Evolutionary conservation across 2,888 invertebrate species (phyloP).

Genomic region (Aquatica leii): DNA sequence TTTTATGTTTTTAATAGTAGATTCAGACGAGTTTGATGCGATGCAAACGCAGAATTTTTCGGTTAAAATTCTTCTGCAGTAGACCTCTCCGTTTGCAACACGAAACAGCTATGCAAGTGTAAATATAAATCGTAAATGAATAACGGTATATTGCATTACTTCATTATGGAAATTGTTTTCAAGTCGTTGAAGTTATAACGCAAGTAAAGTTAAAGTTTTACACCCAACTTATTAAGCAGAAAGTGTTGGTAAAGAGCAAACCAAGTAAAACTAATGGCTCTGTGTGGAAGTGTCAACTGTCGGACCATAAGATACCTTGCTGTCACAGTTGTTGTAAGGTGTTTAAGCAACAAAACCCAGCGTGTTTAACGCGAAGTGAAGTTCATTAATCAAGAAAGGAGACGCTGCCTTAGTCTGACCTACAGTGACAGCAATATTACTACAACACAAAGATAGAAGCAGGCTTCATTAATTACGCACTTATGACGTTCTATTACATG

Average conservation of each 20-base stretch:
- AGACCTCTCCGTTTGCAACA: too few relatives aligned
- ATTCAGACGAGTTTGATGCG: background rate
- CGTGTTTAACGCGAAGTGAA: conserved; percentile 57
- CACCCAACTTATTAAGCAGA: conserved; percentile 30
- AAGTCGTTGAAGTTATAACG: too few relatives aligned
- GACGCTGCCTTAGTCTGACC: conserved; percentile 47
- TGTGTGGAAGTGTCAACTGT: conserved; percentile 51
- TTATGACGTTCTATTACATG: conserved; percentile 51
- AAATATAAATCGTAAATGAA: too few relatives aligned
- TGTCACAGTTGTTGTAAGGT: conserved; percentile 54
- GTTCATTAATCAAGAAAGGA: conserved; percentile 59
- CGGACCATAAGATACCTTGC: conserved; percentile 49
- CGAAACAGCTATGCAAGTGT: too few relatives aligned
- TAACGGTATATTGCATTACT: too few relatives aligned
- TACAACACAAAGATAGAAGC: conserved; percentile 33
- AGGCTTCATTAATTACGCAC: conserved; percentile 50
- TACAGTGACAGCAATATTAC: conserved; percentile 31
- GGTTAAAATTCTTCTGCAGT: too few relatives aligned
- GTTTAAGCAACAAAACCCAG: conserved; percentile 57
- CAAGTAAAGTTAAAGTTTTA: too few relatives aligned
- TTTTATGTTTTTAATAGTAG: background rate
- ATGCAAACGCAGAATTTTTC: background rate
- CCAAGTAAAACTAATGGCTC: conserved; percentile 47
- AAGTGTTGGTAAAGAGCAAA: conserved; percentile 35
- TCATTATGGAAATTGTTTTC: too few relatives aligned